phyloP scores from a whole-genome alignment of 2,888 invertebrate species.

The Actias luna region DNA sequence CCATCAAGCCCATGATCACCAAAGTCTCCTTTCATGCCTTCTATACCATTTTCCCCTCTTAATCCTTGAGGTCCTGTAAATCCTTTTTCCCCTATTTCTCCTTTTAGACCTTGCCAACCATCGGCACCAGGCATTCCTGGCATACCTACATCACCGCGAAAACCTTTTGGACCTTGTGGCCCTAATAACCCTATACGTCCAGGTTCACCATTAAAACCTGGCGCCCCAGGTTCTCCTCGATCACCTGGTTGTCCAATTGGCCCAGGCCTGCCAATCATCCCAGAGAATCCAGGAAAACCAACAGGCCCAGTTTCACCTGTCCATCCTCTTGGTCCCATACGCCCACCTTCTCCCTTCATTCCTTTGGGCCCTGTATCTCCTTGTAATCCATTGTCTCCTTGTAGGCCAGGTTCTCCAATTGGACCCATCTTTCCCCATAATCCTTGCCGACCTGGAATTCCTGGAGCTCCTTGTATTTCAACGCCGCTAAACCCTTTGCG shows the following conservation, averaged over 20 bases:
- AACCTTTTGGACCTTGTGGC: constrained; percentile 48
- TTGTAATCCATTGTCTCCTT: constrained; percentile 62
- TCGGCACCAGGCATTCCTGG: constrained; percentile 46
- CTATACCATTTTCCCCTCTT: constrained; percentile 83
- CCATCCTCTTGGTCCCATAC: constrained; percentile 56
- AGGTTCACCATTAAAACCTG: constrained; percentile 54
- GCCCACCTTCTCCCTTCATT: constrained; percentile 80
- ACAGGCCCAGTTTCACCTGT: constrained; percentile 58
- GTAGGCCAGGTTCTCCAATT: constrained; percentile 80
- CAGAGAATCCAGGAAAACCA: constrained; percentile 73
- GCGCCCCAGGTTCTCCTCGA: constrained; percentile 88
- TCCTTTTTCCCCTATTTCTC: constrained; percentile 78
- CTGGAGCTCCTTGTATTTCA: constrained; percentile 83
- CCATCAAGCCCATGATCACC: constrained; percentile 77
- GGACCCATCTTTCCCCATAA: constrained; percentile 84
- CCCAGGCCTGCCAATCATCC: constrained; percentile 55
- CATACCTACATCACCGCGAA: constrained; percentile 44
- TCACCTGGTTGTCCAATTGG: constrained; percentile 82
- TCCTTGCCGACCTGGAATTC: constrained; percentile 87
- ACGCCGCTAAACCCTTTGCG: constrained; percentile 66
- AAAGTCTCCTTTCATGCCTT: constrained; percentile 83
- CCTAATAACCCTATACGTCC: constrained; percentile 77
- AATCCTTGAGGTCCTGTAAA: constrained; percentile 78
- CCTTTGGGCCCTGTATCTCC: constrained; percentile 77
- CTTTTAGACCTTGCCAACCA: constrained; percentile 66